A percentile compares a stretch with the other conserved stretches of the same genome.
Evolutionary conservation across 2,797 vertebrate genomes (phyloP).

Genomic region (Syngnathus rostellatus): DNA sequence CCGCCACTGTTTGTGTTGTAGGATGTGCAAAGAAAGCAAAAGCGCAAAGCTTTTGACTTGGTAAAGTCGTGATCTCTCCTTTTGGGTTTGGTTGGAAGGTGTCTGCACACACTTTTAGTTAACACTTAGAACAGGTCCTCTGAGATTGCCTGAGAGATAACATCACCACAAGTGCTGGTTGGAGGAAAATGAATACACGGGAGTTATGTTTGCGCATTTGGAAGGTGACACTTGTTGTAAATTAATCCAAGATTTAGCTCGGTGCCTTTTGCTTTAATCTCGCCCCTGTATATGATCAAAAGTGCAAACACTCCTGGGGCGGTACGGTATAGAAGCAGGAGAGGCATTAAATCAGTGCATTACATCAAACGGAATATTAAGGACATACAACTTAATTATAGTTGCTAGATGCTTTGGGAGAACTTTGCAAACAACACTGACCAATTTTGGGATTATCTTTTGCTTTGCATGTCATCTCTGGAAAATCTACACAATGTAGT

Average conservation of each 20-base stretch:
- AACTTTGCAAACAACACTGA: background rate
- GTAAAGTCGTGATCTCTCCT: background rate
- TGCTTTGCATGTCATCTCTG: background rate
- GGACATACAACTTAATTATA: slow-evolving; percentile 51
- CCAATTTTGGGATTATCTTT: background rate
- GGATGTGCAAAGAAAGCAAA: too few relatives aligned
- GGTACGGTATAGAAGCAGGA: slow-evolving; percentile 32
- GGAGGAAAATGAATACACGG: background rate
- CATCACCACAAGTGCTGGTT: background rate
- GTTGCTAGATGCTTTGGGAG: slow-evolving; percentile 9
- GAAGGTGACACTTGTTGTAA: slow-evolving; percentile 18
- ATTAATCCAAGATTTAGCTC: slow-evolving; percentile 36
- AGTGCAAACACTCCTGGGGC: slow-evolving; percentile 38
- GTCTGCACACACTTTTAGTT: background rate
- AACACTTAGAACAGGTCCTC: background rate
- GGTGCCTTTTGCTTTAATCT: slow-evolving; percentile 48
- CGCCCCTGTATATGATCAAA: slow-evolving; percentile 42
- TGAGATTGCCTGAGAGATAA: background rate
- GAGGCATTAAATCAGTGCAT: slow-evolving; percentile 39
- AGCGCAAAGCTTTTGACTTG: background rate
- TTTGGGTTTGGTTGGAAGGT: background rate
- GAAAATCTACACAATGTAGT: slow-evolving; percentile 10
- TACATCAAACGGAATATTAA: slow-evolving; percentile 70
- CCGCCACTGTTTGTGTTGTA: too few relatives aligned
- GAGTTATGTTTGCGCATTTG: background rate